phyloP scores from a whole-genome alignment of 2,113 vertebrate genomes.

The Sylvietta virens region DNA sequence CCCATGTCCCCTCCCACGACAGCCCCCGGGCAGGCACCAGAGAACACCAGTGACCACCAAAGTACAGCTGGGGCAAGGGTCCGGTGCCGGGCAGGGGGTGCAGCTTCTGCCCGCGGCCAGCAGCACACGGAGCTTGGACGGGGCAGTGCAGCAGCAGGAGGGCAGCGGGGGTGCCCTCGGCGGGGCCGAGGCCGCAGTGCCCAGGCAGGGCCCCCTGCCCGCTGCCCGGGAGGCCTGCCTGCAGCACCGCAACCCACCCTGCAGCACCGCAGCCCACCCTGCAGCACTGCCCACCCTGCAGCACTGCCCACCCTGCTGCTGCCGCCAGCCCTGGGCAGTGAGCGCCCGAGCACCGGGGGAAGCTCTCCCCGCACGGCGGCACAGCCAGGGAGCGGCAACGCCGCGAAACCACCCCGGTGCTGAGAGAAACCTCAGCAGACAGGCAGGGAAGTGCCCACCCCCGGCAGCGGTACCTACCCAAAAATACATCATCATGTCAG shows the following conservation, averaged over 20 bases:
- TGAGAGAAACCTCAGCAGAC: background rate
- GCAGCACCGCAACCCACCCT: background rate
- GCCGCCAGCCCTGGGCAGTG: background rate
- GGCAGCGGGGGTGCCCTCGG: background rate
- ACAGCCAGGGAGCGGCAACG: background rate
- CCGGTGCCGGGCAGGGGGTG: background rate
- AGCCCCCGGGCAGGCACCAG: background rate
- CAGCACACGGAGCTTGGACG: accelerated
- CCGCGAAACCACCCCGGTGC: background rate
- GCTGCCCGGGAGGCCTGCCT: too few species aligned
- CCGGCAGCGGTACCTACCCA: slow-evolving; percentile 30
- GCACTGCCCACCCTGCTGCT: background rate
- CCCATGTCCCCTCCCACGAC: accelerated
- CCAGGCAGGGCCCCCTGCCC: background rate
- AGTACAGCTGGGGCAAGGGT: background rate
- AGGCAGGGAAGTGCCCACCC: background rate
- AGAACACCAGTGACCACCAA: background rate
- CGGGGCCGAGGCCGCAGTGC: background rate
- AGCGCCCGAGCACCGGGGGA: background rate
- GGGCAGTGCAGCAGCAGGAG: background rate
- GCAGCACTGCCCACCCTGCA: too few species aligned
- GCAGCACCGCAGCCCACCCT: background rate
- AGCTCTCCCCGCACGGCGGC: background rate
- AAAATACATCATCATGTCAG: slow-evolving; percentile 56
- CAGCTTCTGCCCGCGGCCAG: background rate